These are phyloP conservation scores for Drosophila nigritarsus DNA, from an alignment of 2,888 invertebrate species.

Conservation along the genomic window DNA sequence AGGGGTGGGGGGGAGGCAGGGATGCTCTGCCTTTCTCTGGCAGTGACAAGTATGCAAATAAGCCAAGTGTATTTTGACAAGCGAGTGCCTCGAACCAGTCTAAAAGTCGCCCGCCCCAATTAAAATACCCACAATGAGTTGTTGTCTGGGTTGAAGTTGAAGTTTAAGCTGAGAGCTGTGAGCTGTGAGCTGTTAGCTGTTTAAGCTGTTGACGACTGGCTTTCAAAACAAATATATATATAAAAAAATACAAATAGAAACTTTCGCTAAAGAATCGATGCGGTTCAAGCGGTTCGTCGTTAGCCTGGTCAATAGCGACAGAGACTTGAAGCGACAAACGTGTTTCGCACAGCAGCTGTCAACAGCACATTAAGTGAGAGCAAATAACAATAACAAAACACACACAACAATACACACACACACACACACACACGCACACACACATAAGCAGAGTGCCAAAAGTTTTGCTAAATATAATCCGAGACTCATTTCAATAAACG, in stretches of 20 bases:
- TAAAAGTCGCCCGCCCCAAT: constrained; percentile 48
- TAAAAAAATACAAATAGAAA: constrained; percentile 52
- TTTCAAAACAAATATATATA: constrained; percentile 55
- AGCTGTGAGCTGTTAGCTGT: constrained; percentile 1
- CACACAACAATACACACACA: constrained; percentile 20
- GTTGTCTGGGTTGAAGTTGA: constrained; percentile 1
- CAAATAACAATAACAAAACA: constrained; percentile 43
- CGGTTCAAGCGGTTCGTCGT: constrained; percentile 35
- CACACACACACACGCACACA: constrained; percentile 34
- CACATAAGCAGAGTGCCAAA: constrained; percentile 41
- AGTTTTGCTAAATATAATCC: constrained; percentile 70
- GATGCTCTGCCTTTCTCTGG: constrained; percentile 1
- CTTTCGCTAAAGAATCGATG: constrained; percentile 71
- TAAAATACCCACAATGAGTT: constrained; percentile 51
- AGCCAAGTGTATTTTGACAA: constrained; percentile 54
- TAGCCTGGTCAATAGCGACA: constrained; percentile 20
- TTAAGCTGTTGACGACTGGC: constrained; percentile 35
- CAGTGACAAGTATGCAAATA: constrained; percentile 64
- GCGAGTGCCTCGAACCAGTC: constrained; percentile 21
- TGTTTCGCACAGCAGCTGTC: constrained; percentile 73
- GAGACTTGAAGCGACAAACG: constrained; percentile 71
- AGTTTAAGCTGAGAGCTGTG: not conserved
- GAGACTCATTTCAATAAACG: constrained; percentile 74
- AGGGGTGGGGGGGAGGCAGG: not conserved
- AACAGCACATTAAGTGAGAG: constrained; percentile 59